phyloP scores from a whole-genome alignment of 2,113 vertebrate species.

The Lepisosteus oculatus region DNA sequence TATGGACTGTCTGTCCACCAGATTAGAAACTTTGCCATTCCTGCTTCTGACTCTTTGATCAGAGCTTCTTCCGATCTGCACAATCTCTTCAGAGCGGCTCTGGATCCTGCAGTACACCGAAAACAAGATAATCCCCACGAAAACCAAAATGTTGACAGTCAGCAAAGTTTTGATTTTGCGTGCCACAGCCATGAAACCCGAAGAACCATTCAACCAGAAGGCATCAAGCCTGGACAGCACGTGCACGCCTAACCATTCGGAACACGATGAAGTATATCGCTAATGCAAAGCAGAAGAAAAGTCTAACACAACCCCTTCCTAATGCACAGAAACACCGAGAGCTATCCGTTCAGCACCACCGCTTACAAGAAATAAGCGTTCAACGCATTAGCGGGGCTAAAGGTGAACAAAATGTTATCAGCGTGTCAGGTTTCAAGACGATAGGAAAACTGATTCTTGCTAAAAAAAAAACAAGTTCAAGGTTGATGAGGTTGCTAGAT shows the following conservation, averaged over 20 bases:
- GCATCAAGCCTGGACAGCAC: slow-evolving; percentile 56
- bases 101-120: slow-evolving; percentile 96
- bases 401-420: not conserved
- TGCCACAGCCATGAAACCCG: slow-evolving; percentile 91
- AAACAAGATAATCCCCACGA: slow-evolving; percentile 93
- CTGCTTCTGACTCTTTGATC: slow-evolving; percentile 81
- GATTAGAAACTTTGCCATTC: slow-evolving; percentile 75
- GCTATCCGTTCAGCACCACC: slow-evolving; percentile 59
- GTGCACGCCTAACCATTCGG: slow-evolving; percentile 34
- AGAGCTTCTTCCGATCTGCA: slow-evolving; percentile 79
- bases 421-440: slow-evolving; percentile 4
- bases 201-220: slow-evolving; percentile 50
- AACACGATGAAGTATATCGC: slow-evolving; percentile 14
- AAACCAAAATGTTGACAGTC: slow-evolving; percentile 95
- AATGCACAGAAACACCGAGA: slow-evolving; percentile 23
- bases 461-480: slow-evolving; percentile 12
- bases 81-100: slow-evolving; percentile 86
- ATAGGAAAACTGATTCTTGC: slow-evolving; percentile 4
- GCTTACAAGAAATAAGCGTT: slow-evolving; percentile 29
- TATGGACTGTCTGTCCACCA: slow-evolving; percentile 85
- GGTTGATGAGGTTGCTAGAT: not conserved
- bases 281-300: slow-evolving; percentile 14
- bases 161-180: slow-evolving; percentile 98
- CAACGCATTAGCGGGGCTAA: slow-evolving; percentile 17
- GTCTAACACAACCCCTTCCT: slow-evolving; percentile 32